Base-by-base conservation (phyloP, 23 tunicate species). In the Ascidia mentula region DNA sequence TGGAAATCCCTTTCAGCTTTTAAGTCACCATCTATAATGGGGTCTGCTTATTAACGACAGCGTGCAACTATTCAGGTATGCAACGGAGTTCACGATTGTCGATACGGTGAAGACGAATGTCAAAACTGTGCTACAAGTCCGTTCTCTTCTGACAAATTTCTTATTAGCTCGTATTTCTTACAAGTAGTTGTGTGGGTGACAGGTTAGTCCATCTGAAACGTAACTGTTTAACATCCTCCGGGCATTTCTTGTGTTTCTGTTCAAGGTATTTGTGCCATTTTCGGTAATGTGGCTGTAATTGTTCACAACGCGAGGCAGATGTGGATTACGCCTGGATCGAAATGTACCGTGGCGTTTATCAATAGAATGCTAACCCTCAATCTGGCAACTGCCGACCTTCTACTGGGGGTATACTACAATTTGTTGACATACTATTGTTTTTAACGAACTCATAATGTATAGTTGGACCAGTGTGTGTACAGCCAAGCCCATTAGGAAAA, bases 81-180 rank as follows among this genome's bases (percentile, higher is more conserved):
- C 59, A 85, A 90, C 65, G 96, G 96, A 36, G 72, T 59, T 31
- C 75, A 53, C 13, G 90, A 90, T 46, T 90, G 96, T 42, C 18
- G 45, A 46, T 46, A 77, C 69, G 90, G 96, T 1, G 84, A 77
- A 53, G 96, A 90, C 78, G 96, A 90, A 78, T 90, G 96, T 60
- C 96, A 90, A 75, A 75, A 82, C 34, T 90, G 96, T 60, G 36
- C 89, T 0, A 71, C 78, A 0, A 90, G 90, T 77, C 90, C 90
- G 5, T 90, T 90, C 38, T 90, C 96, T 30, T 85, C 90, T 35
- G 96, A 90, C 59, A 31, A 75, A 34, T 86, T 74, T 72, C 69
- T 90, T 2, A 90, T 90, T 1, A 85, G 77, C 45, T 80, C 89
- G 18, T 45, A 82, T 28, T 79, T 85, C 20, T 45, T 90, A 26